Base-by-base conservation (phyloP, 2,113 vertebrate genomes). In the Centropus bengalensis region DNA sequence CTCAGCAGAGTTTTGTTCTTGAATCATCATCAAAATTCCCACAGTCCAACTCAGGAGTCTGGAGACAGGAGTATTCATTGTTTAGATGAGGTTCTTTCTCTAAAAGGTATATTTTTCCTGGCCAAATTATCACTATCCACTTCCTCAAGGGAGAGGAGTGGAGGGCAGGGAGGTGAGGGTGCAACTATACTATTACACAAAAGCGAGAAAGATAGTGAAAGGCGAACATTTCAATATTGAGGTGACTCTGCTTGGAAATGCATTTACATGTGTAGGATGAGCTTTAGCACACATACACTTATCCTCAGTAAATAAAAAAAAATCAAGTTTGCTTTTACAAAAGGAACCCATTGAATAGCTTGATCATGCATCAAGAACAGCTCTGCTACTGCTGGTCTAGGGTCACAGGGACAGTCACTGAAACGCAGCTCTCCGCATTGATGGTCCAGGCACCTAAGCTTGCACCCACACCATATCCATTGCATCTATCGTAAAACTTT, bases 381-480 rank as follows among this genome's bases (percentile, higher is more conserved):
- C 17, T 67, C 52, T 82, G 44, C 33, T 33, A 8, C 33, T 52
- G 49, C 49, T 63, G 45, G 36, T 22, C 28, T 33, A 27, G n/a
- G 21, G 42, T 3, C 23, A 40, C 33, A 60, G 23, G 16, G 8
- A 6, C 23, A 26, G 33, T 8, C 7, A 13, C n/a, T 4, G 21
- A 54, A 21, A 58, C 8, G 6, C 45, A n/a, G 8, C 14, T 82
- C 38, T 59, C 22, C 63, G 23, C 2, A n/a, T 38, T 14, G 3
- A 33, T 30, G 1, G 0, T 15, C 5, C 32, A 16, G 0, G 2
- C 6, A 7, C 24, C 26, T 5, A 14, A 60, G 8, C 7, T 21
- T 6, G 2, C 1, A 1, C 13, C 14, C 6, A 8, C 12, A 4
- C 1, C 36, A 24, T 15, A 30, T 16, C 22, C 47, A 6, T 13